Evolutionary conservation across 2,113 vertebrate genomes (phyloP), one percentile per base, ranked within the genome.

Genomic region (Carassius auratus): DNA sequence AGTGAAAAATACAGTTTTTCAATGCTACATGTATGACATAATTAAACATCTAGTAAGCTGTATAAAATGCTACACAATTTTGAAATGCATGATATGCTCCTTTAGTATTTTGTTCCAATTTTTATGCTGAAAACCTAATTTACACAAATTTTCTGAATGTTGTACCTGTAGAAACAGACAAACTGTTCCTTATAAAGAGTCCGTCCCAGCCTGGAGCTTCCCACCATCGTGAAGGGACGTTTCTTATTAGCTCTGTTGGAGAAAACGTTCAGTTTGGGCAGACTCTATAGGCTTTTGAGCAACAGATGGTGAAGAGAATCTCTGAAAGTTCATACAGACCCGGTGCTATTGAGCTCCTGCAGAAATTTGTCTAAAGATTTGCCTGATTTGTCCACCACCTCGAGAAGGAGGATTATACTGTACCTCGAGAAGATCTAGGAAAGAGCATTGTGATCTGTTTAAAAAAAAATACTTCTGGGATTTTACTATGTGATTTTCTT

Each of bases 121-220:
- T 36, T 33, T 3, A 36, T 33, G 0, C 1, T 13, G 7, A 79
- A 0, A 82, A 79, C 52, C 26, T 84, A 5, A 36, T 76, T 33
- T 77, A 23, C 12, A n/a, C 10, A 0, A 61, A 33, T 50, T 13
- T 50, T 4, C 10, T 7, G 55, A 8, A 38, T 68, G 45, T 8
- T 12, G 10, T 75, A 93, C 92, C 92, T 91, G 89, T 92, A 95
- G 3, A 94, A 87, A 85, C 93, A 95, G 52, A 93, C 85, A 77
- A 94, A 94, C 86, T 94, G 91, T 23, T 95, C 94, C 68, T 94
- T 95, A 77, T 95, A 93, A 77, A 86, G 85, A 36, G 64, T 84
- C 42, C 91, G 91, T 7, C 93, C 94, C 84, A 95, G 88, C 30
- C 86, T 79, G 21, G 81, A 83, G 59, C 93, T 95, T 83, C 93